Conservation (phyloP, 92 coral and sea anemone genomes). For the Desmophyllum pertusum region DNA sequence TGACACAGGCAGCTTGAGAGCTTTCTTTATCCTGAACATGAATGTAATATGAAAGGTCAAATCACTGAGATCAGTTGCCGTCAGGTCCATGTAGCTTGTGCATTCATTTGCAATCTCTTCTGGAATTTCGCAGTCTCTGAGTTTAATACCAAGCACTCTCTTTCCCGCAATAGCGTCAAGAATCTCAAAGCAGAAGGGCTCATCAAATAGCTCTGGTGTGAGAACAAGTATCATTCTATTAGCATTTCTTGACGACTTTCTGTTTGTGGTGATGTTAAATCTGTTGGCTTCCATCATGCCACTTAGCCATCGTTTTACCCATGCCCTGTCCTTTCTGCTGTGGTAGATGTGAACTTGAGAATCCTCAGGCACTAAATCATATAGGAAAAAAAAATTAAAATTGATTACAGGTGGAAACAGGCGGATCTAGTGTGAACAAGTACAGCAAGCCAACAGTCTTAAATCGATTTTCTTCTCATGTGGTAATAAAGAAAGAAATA, state of each 20-base stretch:
- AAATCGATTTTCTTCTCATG: too few relatives aligned
- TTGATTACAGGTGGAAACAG: background rate
- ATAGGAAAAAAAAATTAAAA: background rate
- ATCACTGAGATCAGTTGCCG: slow-evolving; percentile 46
- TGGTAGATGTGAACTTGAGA: slow-evolving; percentile 77
- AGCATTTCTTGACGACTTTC: slow-evolving; percentile 42
- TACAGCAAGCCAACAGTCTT: too few relatives aligned
- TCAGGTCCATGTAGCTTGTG: slow-evolving; percentile 42
- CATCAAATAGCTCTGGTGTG: slow-evolving; percentile 60
- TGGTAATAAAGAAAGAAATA: too few relatives aligned
- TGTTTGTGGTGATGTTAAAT: slow-evolving; percentile 63
- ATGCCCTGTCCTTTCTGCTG: slow-evolving; percentile 61
- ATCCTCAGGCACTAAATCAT: slow-evolving; percentile 63
- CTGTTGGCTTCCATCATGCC: slow-evolving; percentile 75
- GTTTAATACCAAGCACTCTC: slow-evolving; percentile 50
- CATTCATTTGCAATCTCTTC: slow-evolving; percentile 31
- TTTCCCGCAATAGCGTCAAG: slow-evolving; percentile 22
- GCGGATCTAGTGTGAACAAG: too few relatives aligned
- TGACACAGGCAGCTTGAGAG: slow-evolving; percentile 61
- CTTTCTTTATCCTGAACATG: slow-evolving; percentile 45
- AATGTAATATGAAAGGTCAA: slow-evolving; percentile 48
- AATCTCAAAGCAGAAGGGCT: slow-evolving; percentile 13
- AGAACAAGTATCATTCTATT: slow-evolving; percentile 60
- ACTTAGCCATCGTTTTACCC: slow-evolving; percentile 74
- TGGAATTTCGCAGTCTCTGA: slow-evolving; percentile 32